Evolutionary conservation across 2,888 invertebrate genomes (phyloP), one percentile per base, ranked within the genome.

Genomic region (Ephialtes manifestator): DNA sequence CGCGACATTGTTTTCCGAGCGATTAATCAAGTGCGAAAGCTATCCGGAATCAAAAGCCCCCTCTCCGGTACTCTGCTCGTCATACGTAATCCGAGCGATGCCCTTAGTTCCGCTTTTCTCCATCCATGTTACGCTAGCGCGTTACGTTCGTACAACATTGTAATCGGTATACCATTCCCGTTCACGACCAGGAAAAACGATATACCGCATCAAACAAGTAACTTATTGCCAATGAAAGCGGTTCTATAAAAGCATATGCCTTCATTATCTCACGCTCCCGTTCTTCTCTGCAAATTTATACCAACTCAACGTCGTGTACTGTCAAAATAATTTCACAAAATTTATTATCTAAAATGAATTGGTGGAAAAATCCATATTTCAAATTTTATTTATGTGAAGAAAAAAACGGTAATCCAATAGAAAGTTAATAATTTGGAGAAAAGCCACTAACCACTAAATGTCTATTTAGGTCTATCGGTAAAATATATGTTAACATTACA

Each of bases 1-100:
- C 55, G 43, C 71, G 31, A 63, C 48, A 72, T 72, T 55, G 78
- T 81, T 83, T 74, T 60, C 75, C 10, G n/a, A 77, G 58, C 43
- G 83, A 86, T 85, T 85, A 85, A 86, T 86, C 85, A 81, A 63
- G 7, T 20, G 24, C n/a, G 71, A 35, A 15, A 28, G n/a, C 67
- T 43, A 55, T n/a, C 35, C 65, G 51, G 58, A 80, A 72, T 65
- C 63, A 65, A 58, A 71, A 83, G 75, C 77, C 74, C 83, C 58
- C 72, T 60, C 67, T 76, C 65, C 2, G 15, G n/a, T 58, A 4
- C 74, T n/a, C n/a, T n/a, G 65, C 76, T 76, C 60, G 80, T 76
- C 35, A 35, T 51, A 13, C 51, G 20, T 71, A 53, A 71, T 71
- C 70, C 48, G 48, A 11, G 51, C 15, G 11, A 24, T 18, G 48